These are phyloP conservation scores for Gobionotothen gibberifrons DNA, from an alignment of 2,797 vertebrate species.

Conservation along the genomic window DNA sequence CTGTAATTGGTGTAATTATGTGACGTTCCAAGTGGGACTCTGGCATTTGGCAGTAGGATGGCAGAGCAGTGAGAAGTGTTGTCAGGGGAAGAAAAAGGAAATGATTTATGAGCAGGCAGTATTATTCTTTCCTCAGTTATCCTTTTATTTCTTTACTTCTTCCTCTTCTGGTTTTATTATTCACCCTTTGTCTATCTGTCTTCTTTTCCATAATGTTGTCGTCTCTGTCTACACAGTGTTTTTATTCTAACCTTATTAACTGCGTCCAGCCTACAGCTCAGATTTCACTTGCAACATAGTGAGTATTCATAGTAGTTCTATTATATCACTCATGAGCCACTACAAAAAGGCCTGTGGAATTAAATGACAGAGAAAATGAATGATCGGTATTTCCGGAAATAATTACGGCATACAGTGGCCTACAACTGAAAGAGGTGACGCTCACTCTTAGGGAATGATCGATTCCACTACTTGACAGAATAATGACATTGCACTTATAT, in stretches of 20 bases:
- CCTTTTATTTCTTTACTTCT: constrained; percentile 14
- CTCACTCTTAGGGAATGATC: constrained; percentile 2
- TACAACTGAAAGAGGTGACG: constrained; percentile 14
- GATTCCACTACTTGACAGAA: constrained; percentile 16
- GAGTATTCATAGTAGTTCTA: constrained; percentile 28
- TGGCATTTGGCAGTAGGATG: constrained; percentile 47
- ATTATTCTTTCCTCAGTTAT: constrained; percentile 49
- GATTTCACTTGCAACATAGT: constrained; percentile 29
- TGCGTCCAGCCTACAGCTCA: constrained; percentile 35
- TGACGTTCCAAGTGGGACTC: constrained; percentile 51
- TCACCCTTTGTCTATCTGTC: constrained; percentile 5
- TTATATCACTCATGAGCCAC: constrained; percentile 21
- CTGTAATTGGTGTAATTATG: constrained; percentile 52
- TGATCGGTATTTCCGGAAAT: constrained; percentile 28
- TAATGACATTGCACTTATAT: constrained; percentile 9
- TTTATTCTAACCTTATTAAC: constrained; percentile 51
- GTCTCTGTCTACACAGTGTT: constrained; percentile 13
- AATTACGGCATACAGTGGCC: constrained; percentile 17
- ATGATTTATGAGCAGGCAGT: constrained; percentile 58
- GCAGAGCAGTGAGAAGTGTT: constrained; percentile 41
- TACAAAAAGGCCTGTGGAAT: constrained; percentile 16
- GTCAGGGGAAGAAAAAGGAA: constrained; percentile 19
- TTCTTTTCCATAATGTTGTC: neutral
- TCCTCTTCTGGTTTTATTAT: constrained; percentile 32
- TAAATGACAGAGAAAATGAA: constrained; percentile 30